Evolutionary conservation across 1,140 invertebrate species (phyloP), one percentile per base, ranked within the genome.

Genomic region (Papilio polyxenes): DNA sequence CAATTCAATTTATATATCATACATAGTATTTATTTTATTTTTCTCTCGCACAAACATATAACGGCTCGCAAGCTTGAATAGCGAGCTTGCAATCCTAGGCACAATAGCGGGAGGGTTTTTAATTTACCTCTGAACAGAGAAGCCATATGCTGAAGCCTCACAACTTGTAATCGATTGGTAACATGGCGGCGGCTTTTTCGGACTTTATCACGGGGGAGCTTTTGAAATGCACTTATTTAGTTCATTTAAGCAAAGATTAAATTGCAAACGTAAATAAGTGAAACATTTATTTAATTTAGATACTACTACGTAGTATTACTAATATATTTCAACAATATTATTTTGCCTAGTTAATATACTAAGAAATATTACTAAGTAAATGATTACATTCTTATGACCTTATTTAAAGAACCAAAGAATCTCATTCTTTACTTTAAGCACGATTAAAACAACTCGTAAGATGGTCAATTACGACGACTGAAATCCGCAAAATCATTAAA

Each of bases 61-160:
- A 81, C 69, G n/a, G 17, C 49, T 48, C 40, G 23, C 3, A 82
- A 84, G 81, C 86, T 87, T 83, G 79, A 80, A 86, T 85, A 84
- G 82, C 75, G 80, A 85, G 78, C 81, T 85, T 83, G 65, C 62
- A 65, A 80, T 82, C 83, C 83, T 85, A 76, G 84, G 84, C 83
- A 85, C 85, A 87, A 86, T 87, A 82, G 77, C 74, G 83, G 81
- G 85, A 81, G 80, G 81, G 83, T 86, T 92, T 90, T 91, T 90
- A 91, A 91, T 91, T 91, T 91, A 84, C 83, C 89, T 87, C 83
- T 81, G 83, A 86, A 85, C 81, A 83, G 69, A 13, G 91, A 92
- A 92, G 90, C 91, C 91, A 3, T 89, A 89, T 80, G 56, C 17
- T 9, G 91, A 91, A 91, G 84, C 91, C 91, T 6, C 59, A 85